phyloP scores from a whole-genome alignment of 2,113 vertebrate species.

The Sinocyclocheilus anophthalmus region DNA sequence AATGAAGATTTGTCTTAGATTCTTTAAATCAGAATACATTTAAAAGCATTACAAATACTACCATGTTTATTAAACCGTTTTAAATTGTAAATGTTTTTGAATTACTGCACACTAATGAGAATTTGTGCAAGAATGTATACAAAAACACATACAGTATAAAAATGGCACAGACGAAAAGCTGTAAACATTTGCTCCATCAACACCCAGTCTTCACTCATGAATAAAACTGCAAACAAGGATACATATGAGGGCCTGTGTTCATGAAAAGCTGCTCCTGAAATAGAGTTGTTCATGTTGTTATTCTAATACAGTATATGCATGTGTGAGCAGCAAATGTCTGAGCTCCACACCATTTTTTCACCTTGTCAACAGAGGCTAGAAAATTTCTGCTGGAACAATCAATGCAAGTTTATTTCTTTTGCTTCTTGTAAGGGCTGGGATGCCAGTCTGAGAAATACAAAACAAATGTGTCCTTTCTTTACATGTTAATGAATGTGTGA shows the following conservation, averaged over 20 bases:
- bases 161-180: not conserved
- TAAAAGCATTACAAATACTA: not conserved
- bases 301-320: not conserved
- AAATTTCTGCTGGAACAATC: not conserved
- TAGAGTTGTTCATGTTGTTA: not conserved
- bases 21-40: not conserved
- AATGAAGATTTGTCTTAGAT: not conserved
- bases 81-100: not conserved
- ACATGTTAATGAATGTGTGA: not conserved
- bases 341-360: not conserved
- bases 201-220: not conserved
- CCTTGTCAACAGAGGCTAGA: not conserved
- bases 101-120: not conserved
- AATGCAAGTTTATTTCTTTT: conserved; percentile 14
- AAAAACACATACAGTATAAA: not conserved
- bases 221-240: not conserved
- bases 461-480: no score
- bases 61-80: not conserved
- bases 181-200: not conserved
- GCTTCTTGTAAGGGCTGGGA: not conserved
- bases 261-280: conserved; percentile 6
- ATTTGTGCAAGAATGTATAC: not conserved
- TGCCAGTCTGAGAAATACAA: conserved; percentile 2
- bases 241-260: not conserved
- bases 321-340: not conserved